Base-by-base conservation (phyloP, 2,113 vertebrate species). In the Oreochromis aureus region DNA sequence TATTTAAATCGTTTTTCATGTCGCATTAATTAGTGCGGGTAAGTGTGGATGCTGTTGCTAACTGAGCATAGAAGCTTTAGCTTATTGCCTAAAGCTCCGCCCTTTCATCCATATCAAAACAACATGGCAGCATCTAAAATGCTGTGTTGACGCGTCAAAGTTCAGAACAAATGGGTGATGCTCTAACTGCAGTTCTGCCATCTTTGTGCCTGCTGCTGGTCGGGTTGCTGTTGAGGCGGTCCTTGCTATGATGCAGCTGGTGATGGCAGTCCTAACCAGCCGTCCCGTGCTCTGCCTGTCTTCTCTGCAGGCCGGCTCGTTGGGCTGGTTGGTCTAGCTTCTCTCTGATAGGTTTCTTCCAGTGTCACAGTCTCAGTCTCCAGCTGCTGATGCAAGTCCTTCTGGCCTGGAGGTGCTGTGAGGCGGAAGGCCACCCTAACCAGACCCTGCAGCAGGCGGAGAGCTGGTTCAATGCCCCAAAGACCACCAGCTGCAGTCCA, bases 81-180 rank as follows among this genome's bases (percentile, higher is more conserved):
- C 61, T 66, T 36, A 36, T 11, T 11, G 59, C 32, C 32, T 66
- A 13, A 66, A 39, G 19, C 34, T n/a, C 16, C 4, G 9, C 59
- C 16, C 61, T 36, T 66, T n/a, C 61, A 39, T 36, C 61, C 6
- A n/a, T 63, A 36, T 63, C 18, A 36, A 66, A 7, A 66, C 32
- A 66, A 66, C 18, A 12, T 0, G 18, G 18, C 4, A 4, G 18
- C 18, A 36, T 36, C 0, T n/a, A 12, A 36, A n/a, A 66, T n/a
- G 32, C 24, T 66, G 32, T 1, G 18, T 1, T 7, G 18, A 66
- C 2, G 6, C 4, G 4, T 36, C 2, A 10, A 63, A 7, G 61
- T 12, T 66, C 61, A 12, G 61, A 66, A n/a, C 4, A 2, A n/a
- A 36, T 12, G 61, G 6, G 18, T n/a, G 61, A 66, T 11, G 10